A percentile compares a stretch with the other conserved stretches of the same genome.
phyloP scores from a whole-genome alignment of 2,888 invertebrate genomes.

The Ellobium chinense region DNA sequence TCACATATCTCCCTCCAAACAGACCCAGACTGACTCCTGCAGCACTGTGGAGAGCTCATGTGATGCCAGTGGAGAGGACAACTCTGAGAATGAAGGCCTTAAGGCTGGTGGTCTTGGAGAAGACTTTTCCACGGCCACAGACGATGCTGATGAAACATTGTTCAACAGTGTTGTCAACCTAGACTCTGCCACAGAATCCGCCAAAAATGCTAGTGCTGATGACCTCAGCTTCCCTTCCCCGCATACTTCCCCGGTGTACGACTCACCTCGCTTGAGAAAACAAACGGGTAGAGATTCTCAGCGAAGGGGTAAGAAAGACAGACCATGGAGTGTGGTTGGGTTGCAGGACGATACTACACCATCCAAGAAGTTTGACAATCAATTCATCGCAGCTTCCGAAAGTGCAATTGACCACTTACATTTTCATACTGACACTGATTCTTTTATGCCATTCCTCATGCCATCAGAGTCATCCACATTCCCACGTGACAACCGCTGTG shows the following conservation, averaged over 20 bases:
- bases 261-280: slow-evolving; percentile 57
- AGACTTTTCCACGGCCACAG: slow-evolving; percentile 66
- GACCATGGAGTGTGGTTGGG: slow-evolving; percentile 94
- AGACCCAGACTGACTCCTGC: slow-evolving; percentile 50
- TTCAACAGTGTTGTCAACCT: slow-evolving; percentile 68
- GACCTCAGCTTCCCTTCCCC: slow-evolving; percentile 33
- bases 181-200: slow-evolving; percentile 65
- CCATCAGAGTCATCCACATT: slow-evolving; percentile 55
- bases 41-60: slow-evolving; percentile 65
- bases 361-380: slow-evolving; percentile 58
- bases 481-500: slow-evolving; percentile 55
- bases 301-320: slow-evolving; percentile 66
- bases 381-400: slow-evolving; percentile 91
- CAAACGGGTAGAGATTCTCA: slow-evolving; percentile 45
- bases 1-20: slow-evolving; percentile 51
- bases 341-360: slow-evolving; percentile 85
- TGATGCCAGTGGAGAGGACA: slow-evolving; percentile 72
- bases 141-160: slow-evolving; percentile 66
- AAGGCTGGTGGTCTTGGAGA: slow-evolving; percentile 59
- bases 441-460: slow-evolving; percentile 37
- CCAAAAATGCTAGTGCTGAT: slow-evolving; percentile 43
- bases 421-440: slow-evolving; percentile 43
- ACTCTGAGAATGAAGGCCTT: slow-evolving; percentile 65
- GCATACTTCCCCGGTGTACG: slow-evolving; percentile 56
- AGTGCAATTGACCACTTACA: slow-evolving; percentile 89